A percentile compares a stretch with the other conserved stretches of the same genome.
Evolutionary conservation across 2,888 invertebrate species (phyloP).

Genomic region (Thyatira batis): DNA sequence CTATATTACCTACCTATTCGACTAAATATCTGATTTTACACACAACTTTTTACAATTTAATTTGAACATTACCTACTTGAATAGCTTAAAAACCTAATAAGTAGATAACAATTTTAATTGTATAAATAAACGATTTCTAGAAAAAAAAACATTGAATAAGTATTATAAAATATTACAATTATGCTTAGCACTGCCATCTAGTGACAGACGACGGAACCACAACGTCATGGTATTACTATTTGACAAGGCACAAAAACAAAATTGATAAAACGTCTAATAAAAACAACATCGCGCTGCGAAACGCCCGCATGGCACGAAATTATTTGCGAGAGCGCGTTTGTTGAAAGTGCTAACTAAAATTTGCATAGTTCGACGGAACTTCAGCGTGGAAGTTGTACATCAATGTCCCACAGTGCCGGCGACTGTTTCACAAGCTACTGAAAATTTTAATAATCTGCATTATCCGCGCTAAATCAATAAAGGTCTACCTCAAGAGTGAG

Average conservation of each 20-base stretch:
- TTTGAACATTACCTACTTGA: no score
- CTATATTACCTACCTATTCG: no score
- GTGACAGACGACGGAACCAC: not conserved
- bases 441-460: slow-evolving; percentile 38
- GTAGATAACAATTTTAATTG: no score
- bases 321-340: slow-evolving; percentile 58
- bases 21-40: no score
- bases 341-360: slow-evolving; percentile 67
- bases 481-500: not conserved
- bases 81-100: no score
- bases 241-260: slow-evolving; percentile 15
- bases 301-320: slow-evolving; percentile 27
- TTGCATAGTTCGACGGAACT: slow-evolving; percentile 69
- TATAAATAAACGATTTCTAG: no score
- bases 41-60: no score
- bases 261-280: slow-evolving; percentile 19
- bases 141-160: no score
- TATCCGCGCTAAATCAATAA: not conserved
- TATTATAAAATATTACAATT: no score
- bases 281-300: slow-evolving; percentile 27
- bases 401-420: slow-evolving; percentile 37
- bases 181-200: not conserved
- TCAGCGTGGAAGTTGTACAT: slow-evolving; percentile 51
- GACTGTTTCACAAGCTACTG: slow-evolving; percentile 35
- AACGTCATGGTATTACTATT: not conserved